Percentiles rank a stretch among this genome's conserved stretches.
phyloP scores from a whole-genome alignment of 2,797 vertebrate species.

The Sebastes jordani region DNA sequence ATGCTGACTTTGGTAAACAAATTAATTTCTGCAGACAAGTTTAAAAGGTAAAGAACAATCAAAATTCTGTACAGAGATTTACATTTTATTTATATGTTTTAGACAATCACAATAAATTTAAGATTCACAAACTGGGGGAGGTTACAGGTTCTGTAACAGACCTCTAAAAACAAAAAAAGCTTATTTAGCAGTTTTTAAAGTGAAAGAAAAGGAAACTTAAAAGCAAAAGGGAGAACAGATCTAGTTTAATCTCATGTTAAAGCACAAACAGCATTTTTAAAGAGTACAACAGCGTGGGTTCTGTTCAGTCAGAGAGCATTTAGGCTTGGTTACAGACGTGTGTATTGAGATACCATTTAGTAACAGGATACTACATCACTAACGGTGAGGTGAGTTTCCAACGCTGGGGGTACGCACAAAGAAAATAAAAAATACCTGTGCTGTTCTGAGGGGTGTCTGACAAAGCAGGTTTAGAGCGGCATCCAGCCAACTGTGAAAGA shows the following conservation, averaged over 20 bases:
- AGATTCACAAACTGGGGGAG: constrained; percentile 52
- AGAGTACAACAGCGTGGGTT: constrained; percentile 54
- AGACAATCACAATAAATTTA: constrained; percentile 76
- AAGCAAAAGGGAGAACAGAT: constrained; percentile 41
- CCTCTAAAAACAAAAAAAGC: constrained; percentile 49
- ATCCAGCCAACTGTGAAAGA: background rate
- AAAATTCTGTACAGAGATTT: constrained; percentile 64
- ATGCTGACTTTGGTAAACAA: background rate
- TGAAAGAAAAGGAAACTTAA: constrained; percentile 54
- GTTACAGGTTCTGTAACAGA: constrained; percentile 65
- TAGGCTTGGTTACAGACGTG: constrained; percentile 43
- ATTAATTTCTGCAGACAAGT: background rate
- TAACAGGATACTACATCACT: constrained; percentile 43
- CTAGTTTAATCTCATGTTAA: constrained; percentile 56
- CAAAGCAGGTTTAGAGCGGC: background rate
- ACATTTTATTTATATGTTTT: constrained; percentile 81
- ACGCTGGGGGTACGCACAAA: constrained; percentile 17
- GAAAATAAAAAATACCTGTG: constrained; percentile 18
- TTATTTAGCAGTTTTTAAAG: constrained; percentile 7
- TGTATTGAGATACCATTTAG: constrained; percentile 39
- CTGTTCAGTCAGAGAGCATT: constrained; percentile 32
- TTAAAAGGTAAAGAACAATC: background rate
- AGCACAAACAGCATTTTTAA: constrained; percentile 52
- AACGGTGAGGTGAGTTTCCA: constrained; percentile 30
- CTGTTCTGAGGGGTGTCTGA: background rate